Conservation (phyloP, 2,113 vertebrate species). For the Monarcha castaneiventris region DNA sequence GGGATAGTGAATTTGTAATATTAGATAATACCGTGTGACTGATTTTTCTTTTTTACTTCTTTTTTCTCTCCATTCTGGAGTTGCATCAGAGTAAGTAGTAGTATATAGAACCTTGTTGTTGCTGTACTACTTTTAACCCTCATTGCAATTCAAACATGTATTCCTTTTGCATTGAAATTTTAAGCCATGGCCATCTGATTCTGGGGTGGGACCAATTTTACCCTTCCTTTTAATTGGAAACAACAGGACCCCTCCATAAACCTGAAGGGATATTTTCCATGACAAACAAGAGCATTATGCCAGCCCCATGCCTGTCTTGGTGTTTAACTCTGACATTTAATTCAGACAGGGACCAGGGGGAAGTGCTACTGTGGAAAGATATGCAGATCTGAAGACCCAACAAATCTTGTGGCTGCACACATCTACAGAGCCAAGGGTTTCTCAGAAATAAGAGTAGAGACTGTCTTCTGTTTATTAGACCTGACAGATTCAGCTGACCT, state of each 20-base stretch:
- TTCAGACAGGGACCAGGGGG: neutral
- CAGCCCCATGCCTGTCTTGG: neutral
- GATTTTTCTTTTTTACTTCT: neutral
- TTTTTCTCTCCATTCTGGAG: neutral
- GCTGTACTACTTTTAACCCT: neutral
- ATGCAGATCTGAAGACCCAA: neutral
- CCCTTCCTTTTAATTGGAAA: neutral
- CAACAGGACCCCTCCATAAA: neutral
- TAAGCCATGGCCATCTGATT: neutral
- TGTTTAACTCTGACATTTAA: neutral
- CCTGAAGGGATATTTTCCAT: neutral
- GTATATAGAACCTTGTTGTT: neutral
- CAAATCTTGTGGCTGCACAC: neutral
- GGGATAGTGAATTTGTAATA: neutral
- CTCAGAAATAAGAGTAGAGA: neutral
- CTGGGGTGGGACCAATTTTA: neutral
- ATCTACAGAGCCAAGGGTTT: neutral
- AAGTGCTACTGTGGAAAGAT: neutral
- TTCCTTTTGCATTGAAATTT: neutral
- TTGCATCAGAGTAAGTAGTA: neutral
- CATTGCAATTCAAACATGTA: neutral
- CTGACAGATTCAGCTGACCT: neutral
- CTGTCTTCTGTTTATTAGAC: neutral
- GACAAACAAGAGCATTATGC: neutral
- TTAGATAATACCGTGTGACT: neutral